phyloP scores from a whole-genome alignment of 2,797 vertebrate species.

The Artibeus lituratus region DNA sequence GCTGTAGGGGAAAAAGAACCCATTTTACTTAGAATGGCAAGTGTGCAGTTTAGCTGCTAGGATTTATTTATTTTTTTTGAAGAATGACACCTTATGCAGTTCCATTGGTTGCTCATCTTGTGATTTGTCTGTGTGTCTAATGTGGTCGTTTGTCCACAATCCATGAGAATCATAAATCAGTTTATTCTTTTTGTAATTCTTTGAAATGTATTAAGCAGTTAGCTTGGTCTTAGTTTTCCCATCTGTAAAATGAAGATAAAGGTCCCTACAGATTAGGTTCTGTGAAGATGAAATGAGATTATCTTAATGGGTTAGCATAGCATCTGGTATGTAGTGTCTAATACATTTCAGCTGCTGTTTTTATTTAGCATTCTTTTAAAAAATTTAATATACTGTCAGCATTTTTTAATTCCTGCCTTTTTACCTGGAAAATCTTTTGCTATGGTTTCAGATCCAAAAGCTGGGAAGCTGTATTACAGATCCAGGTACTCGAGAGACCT shows the following conservation, averaged over 20 bases:
- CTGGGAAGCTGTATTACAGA: slow-evolving; percentile 84
- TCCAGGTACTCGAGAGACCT: slow-evolving; percentile 82
- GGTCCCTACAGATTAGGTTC: background rate
- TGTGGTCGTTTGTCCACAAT: background rate
- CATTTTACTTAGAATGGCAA: background rate
- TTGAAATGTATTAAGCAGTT: slow-evolving; percentile 20
- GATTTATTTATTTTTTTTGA: background rate
- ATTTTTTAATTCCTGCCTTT: background rate
- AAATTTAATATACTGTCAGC: background rate
- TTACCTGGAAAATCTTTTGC: slow-evolving; percentile 32
- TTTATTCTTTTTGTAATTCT: slow-evolving; percentile 14
- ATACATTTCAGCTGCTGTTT: background rate
- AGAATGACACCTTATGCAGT: slow-evolving; percentile 11
- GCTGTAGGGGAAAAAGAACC: background rate
- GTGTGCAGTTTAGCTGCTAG: background rate
- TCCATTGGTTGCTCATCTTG: background rate
- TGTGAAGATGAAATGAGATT: background rate
- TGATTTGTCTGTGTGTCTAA: background rate
- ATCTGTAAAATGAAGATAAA: background rate
- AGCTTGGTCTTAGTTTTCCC: slow-evolving; percentile 25
- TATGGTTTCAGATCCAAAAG: slow-evolving; percentile 85
- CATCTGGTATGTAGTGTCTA: background rate
- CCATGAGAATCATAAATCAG: background rate
- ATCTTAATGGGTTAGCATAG: background rate
- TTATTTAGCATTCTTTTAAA: slow-evolving; percentile 2